These are phyloP conservation scores for Drosophila willistoni DNA, from an alignment of 1,140 invertebrate genomes.

Conservation along the genomic window DNA sequence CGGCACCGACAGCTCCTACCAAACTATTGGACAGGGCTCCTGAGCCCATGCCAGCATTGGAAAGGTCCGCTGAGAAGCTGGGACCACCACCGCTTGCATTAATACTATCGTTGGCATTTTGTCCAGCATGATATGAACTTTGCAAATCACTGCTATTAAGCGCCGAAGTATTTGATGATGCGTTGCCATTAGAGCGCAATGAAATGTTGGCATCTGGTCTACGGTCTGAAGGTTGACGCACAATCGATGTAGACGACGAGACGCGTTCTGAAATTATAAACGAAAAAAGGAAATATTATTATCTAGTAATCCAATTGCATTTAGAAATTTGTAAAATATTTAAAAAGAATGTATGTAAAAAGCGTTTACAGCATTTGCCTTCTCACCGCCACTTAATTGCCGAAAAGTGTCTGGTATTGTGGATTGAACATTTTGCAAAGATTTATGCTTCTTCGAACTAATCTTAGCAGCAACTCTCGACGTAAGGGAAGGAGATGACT, in stretches of 20 bases:
- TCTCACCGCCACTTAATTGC: conserved; percentile 64
- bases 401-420: conserved; percentile 50
- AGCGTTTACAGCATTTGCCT: conserved; percentile 22
- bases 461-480: conserved; percentile 70
- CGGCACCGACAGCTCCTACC: conserved; percentile 39
- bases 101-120: conserved; percentile 55
- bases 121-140: conserved; percentile 61
- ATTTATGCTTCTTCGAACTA: conserved; percentile 55
- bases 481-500: conserved; percentile 51
- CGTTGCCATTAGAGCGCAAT: conserved; percentile 76
- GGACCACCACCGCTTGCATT: conserved; percentile 45
- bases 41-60: conserved; percentile 42
- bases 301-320: neutral
- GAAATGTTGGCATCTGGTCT: conserved; percentile 76
- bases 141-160: conserved; percentile 72
- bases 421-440: neutral
- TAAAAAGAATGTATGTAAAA: neutral
- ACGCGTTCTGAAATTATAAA: conserved; percentile 62
- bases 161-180: conserved; percentile 60
- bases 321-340: neutral
- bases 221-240: conserved; percentile 79
- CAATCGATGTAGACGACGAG: conserved; percentile 68
- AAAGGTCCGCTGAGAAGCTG: conserved; percentile 47
- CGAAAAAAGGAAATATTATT: neutral
- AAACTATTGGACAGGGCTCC: conserved; percentile 49